phyloP scores from a whole-genome alignment of 1,140 invertebrate genomes.

The Bombus breviceps region DNA sequence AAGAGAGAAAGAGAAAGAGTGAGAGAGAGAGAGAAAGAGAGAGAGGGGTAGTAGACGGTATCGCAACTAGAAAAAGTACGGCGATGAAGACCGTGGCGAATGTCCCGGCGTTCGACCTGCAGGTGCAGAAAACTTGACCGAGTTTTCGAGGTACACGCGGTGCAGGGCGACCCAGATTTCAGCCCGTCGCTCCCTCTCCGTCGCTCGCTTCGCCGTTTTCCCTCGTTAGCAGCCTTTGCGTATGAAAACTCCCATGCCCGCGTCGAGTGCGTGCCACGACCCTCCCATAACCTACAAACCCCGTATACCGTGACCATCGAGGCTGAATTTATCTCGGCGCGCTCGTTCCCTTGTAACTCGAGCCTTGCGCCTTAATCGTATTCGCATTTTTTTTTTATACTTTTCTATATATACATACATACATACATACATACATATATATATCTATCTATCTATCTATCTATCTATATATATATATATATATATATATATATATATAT shows the following conservation, averaged over 20 bases:
- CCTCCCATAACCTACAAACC: constrained; percentile 58
- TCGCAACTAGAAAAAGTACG: constrained; percentile 42
- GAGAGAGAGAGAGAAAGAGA: too few species aligned
- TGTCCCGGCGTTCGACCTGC: constrained; percentile 69
- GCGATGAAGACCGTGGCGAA: constrained; percentile 14
- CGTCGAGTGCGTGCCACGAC: constrained; percentile 12
- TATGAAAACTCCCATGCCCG: constrained; percentile 18
- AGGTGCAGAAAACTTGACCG: constrained; percentile 81
- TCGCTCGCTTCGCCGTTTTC: neutral
- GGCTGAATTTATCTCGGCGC: constrained; percentile 23
- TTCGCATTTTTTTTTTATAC: neutral
- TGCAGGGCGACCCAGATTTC: constrained; percentile 74
- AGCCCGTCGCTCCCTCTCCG: neutral
- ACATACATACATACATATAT: too few species aligned
- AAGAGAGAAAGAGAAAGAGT: too few species aligned
- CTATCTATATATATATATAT: too few species aligned
- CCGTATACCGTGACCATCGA: constrained; percentile 14
- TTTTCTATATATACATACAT: neutral
- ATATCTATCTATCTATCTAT: too few species aligned
- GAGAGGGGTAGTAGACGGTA: neutral
- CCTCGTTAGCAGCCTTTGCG: constrained; percentile 3
- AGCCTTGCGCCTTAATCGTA: neutral
- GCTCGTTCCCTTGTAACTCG: neutral
- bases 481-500: too few species aligned
- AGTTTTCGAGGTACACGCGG: constrained; percentile 74